Base-by-base conservation (phyloP, 2,113 vertebrate species). In the Macquaria australasica region DNA sequence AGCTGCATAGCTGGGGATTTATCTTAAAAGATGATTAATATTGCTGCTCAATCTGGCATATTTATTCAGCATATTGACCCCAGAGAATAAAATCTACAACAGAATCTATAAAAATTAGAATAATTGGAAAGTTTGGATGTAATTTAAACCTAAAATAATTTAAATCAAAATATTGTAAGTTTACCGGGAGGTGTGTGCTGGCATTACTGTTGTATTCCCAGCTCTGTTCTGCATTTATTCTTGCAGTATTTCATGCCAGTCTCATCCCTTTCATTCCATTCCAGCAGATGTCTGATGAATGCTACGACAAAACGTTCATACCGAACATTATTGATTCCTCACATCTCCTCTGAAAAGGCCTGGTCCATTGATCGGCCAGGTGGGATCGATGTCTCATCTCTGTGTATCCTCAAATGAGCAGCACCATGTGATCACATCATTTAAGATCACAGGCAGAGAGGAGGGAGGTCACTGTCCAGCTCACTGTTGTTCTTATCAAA, bases 351-450 rank as follows among this genome's bases (percentile, higher is more conserved):
- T 82, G 84, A 87, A 89, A 86, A 87, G 76, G 86, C 80, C 78
- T 15, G 28, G 34, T 73, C 77, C 85, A 90, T 90, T 88, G 83
- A 94, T 92, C 53, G 58, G 68, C 76, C 87, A 84, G 89, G 91
- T 90, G 88, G 88, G 91, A 93, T 94, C 92, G 70, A 94, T 93
- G 89, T 90, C 88, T 93, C 87, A 92, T 94, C 91, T 90, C 86
- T 73, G 87, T 82, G 87, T 87, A 89, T 93, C 87, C 84, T 91
- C 74, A 89, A 88, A 91, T 90, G 86, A 92, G 87, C 82, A 75
- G 86, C 56, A 34, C 37, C 89, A 87, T 90, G 88, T 95, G 93
- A 92, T 93, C 83, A 56, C 74, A 64, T 82, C 62, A 82, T 89
- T 90, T 92, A 73, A 89, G 90, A 82, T 81, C 77, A 48, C 84